Evolutionary conservation across 2,113 vertebrate species (phyloP), one percentile per base, ranked within the genome.

Genomic region (Pogona vitticeps): DNA sequence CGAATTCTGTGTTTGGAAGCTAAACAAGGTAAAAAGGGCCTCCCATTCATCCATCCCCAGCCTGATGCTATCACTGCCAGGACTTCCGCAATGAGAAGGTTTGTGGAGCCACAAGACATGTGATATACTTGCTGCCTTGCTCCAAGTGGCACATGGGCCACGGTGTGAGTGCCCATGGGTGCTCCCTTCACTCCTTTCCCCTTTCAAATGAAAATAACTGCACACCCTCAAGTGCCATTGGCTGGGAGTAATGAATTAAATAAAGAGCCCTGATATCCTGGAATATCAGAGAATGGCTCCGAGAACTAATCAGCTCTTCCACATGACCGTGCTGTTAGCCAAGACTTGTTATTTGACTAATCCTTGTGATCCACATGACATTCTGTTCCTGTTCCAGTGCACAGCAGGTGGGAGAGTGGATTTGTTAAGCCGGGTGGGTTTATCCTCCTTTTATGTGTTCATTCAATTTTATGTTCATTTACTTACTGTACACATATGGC

Each of bases 401-500:
- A 93, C 92, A 95, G 93, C 1, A 3, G 89, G 90, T 87, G 82
- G 90, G 85, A 94, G 67, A 95, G 91, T 91, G 77, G 83, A 92
- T 95, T 95, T 20, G 63, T 94, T 94, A 93, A 95, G 84, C 91
- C 94, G 92, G 36, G 67, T 90, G 76, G 46, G 72, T 91, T 96
- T 95, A 94, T 88, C 88, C 80, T 94, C 90, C 83, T 93, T 95
- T 95, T 93, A 93, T 93, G 73, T 88, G 83, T 91, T 95, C 72
- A 15, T 94, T 94, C 89, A 91, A 89, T 94, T 94, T 95, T 93
- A 90, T 93, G 84, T 95, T 95, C 91, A 89, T 94, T 95, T 95
- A 89, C 91, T 94, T 94, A 89, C 84, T 94, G 87, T 92, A 90
- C 80, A 86, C 91, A 95, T 94, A 94, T 90, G 92, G 93, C 86